Conservation (phyloP, 2,797 vertebrate species). For the Borostomias antarcticus region DNA sequence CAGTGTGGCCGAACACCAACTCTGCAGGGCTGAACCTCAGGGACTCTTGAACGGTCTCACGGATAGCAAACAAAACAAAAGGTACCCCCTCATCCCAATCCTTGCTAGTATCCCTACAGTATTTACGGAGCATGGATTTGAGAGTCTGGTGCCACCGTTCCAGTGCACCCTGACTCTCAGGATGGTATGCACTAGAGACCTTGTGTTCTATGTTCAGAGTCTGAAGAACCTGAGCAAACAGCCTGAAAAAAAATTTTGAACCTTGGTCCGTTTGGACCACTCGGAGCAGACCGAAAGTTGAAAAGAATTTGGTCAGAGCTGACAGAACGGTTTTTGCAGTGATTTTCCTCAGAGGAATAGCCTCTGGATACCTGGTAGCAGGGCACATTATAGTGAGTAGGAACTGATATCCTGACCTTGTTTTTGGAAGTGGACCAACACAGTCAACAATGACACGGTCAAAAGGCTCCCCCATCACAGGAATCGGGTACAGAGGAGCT, state of each 20-base stretch:
- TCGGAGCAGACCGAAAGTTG: constrained; percentile 9
- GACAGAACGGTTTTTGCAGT: background rate
- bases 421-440: background rate
- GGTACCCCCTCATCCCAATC: background rate
- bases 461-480: background rate
- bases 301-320: constrained; percentile 1
- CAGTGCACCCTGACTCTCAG: background rate
- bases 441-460: background rate
- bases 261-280: background rate
- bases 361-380: too few species aligned
- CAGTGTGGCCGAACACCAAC: constrained; percentile 3
- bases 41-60: background rate
- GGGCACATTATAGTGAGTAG: background rate
- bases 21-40: background rate
- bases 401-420: background rate
- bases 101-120: background rate
- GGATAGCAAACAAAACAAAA: background rate
- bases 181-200: background rate
- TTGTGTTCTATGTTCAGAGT: background rate
- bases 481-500: background rate
- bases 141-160: background rate
- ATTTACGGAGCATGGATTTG: background rate
- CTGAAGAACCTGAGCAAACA: background rate
- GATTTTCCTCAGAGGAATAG: background rate
- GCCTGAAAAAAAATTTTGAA: background rate